Evolutionary conservation across 2,797 vertebrate genomes (phyloP).

Genomic region (Enteromius argenteus): DNA sequence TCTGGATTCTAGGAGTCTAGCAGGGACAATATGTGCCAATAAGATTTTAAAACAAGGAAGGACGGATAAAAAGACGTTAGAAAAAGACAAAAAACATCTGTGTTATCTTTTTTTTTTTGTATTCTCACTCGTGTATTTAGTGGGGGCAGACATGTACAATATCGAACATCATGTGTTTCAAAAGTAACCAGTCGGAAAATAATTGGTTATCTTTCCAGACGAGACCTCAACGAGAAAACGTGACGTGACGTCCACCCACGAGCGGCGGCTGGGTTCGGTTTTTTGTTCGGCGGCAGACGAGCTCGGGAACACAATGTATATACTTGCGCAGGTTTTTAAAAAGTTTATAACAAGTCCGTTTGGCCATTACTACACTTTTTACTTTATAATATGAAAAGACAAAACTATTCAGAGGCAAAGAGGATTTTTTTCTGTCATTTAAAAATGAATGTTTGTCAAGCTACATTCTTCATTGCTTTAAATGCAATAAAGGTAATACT

Average conservation of each 20-base stretch:
- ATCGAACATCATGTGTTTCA: slow-evolving; percentile 98
- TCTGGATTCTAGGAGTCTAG: slow-evolving; percentile 88
- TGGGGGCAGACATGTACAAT: slow-evolving; percentile 98
- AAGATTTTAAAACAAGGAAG: slow-evolving; percentile 74
- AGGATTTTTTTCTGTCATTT: slow-evolving; percentile 96
- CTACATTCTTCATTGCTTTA: slow-evolving; percentile 99
- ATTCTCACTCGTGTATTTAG: slow-evolving; percentile 94
- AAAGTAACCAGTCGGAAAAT: slow-evolving; percentile 93
- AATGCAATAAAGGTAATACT: slow-evolving; percentile 99
- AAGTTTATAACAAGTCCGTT: slow-evolving; percentile 99
- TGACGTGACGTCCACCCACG: slow-evolving; percentile 89
- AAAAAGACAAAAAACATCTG: slow-evolving; percentile 74
- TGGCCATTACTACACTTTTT: slow-evolving; percentile 99
- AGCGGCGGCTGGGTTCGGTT: slow-evolving; percentile 95
- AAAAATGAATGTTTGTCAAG: slow-evolving; percentile 99
- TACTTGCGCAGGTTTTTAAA: slow-evolving; percentile 99
- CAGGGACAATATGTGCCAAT: slow-evolving; percentile 93
- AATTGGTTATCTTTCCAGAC: slow-evolving; percentile 95
- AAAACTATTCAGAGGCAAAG: slow-evolving; percentile 83
- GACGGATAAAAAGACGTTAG: slow-evolving; percentile 53
- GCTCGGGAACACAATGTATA: slow-evolving; percentile 99
- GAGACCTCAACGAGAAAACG: slow-evolving; percentile 93
- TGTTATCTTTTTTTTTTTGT: slow-evolving; percentile 81
- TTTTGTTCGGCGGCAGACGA: slow-evolving; percentile 89
- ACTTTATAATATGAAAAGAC: slow-evolving; percentile 98